Percentiles rank a stretch among this genome's conserved stretches.
Conservation (phyloP, 2,888 invertebrate species). For the Loripinus fragilis region DNA sequence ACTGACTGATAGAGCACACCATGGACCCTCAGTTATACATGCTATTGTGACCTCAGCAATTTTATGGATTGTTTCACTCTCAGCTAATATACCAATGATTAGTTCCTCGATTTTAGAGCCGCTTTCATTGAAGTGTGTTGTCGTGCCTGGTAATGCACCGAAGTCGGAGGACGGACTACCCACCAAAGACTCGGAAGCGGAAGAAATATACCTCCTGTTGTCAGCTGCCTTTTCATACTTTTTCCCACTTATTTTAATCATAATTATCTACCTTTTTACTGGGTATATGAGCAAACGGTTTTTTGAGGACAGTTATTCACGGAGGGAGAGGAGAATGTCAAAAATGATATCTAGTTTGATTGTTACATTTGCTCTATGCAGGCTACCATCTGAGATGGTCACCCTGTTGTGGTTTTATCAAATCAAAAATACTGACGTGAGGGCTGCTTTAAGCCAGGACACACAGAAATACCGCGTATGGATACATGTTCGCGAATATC, state of each 20-base stretch:
- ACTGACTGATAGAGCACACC: constrained; percentile 68
- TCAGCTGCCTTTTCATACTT: constrained; percentile 69
- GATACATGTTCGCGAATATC: constrained; percentile 55
- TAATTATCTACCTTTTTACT: constrained; percentile 70
- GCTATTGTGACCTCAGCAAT: constrained; percentile 64
- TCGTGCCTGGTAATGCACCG: constrained; percentile 24
- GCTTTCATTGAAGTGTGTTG: constrained; percentile 45
- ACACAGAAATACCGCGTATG: constrained; percentile 48
- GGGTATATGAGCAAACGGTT: constrained; percentile 72
- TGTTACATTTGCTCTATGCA: constrained; percentile 68
- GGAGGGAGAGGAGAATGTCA: constrained; percentile 70
- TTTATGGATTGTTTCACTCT: constrained; percentile 65
- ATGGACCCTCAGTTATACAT: constrained; percentile 63
- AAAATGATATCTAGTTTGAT: constrained; percentile 71
- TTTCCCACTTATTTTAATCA: constrained; percentile 68
- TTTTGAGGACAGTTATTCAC: constrained; percentile 76
- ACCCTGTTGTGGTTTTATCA: constrained; percentile 65
- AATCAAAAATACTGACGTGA: constrained; percentile 46
- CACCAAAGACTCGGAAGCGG: constrained; percentile 42
- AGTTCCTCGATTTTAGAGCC: constrained; percentile 42
- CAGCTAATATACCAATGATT: constrained; percentile 70
- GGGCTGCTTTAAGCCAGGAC: constrained; percentile 39
- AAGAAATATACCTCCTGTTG: constrained; percentile 51
- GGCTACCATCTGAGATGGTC: constrained; percentile 70
- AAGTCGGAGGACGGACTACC: constrained; percentile 10